Evolutionary conservation across 1,140 invertebrate genomes (phyloP).

Genomic region (Lepidostoma basale): DNA sequence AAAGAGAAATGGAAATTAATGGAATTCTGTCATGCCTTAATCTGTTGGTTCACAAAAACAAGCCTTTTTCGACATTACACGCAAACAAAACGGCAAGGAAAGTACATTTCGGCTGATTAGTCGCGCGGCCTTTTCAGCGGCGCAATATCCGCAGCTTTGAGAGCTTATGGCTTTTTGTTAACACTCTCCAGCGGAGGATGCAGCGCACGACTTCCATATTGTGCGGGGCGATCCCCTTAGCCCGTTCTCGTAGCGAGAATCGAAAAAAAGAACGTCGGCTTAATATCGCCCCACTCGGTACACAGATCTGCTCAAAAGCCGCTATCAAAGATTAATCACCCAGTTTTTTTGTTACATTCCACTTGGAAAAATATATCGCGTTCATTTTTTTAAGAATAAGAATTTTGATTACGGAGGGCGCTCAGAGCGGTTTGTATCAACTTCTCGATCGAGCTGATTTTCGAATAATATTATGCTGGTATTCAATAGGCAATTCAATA

Average conservation of each 20-base stretch:
- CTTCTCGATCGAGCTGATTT: too few relatives aligned
- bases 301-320: neutral
- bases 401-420: too few relatives aligned
- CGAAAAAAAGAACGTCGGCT: neutral
- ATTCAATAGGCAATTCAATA: too few relatives aligned
- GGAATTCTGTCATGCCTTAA: constrained; percentile 13
- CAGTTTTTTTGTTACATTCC: too few relatives aligned
- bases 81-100: neutral
- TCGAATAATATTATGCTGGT: too few relatives aligned
- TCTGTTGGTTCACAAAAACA: constrained; percentile 5
- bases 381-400: too few relatives aligned
- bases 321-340: neutral
- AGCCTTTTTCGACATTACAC: neutral
- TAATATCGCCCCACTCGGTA: neutral
- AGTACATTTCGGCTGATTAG: constrained; percentile 25
- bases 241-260: neutral
- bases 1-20: constrained; percentile 10
- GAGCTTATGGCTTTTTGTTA: constrained; percentile 23
- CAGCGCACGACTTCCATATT: constrained; percentile 1
- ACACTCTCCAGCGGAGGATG: neutral
- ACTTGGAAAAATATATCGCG: too few relatives aligned
- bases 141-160: neutral
- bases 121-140: constrained; percentile 8
- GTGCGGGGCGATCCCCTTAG: neutral
- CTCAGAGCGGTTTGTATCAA: too few relatives aligned